Percentiles rank a stretch among this genome's conserved stretches.
phyloP scores from a whole-genome alignment of 2,888 invertebrate genomes.

The Ophonus ardosiacus region DNA sequence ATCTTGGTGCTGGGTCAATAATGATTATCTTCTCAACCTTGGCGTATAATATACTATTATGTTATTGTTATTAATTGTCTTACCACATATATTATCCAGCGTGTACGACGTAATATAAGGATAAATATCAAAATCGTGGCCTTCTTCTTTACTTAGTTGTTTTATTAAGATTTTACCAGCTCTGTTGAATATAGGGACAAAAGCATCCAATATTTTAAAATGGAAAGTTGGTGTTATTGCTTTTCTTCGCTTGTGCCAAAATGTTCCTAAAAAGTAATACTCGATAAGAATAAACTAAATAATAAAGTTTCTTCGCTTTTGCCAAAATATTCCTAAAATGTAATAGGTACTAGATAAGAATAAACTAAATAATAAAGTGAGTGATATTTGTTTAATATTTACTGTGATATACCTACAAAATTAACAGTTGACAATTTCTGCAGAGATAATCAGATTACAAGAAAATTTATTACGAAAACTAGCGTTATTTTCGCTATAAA shows the following conservation, averaged over 20 bases:
- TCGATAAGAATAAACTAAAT: neutral
- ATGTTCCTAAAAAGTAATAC: slow-evolving; percentile 72
- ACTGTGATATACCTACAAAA: too few species aligned
- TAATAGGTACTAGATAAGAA: neutral
- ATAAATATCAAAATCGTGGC: slow-evolving; percentile 67
- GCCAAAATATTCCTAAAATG: slow-evolving; percentile 80
- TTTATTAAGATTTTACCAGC: slow-evolving; percentile 24
- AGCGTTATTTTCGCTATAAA: too few species aligned
- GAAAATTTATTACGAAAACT: too few species aligned
- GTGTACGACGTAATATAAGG: slow-evolving; percentile 51
- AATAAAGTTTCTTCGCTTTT: slow-evolving; percentile 78
- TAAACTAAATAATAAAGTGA: neutral
- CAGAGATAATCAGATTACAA: neutral
- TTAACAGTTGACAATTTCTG: too few species aligned
- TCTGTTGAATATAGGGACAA: slow-evolving; percentile 82
- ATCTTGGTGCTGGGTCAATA: too few species aligned
- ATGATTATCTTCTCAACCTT: too few species aligned
- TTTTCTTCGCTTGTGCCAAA: slow-evolving; percentile 84
- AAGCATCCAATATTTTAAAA: slow-evolving; percentile 86
- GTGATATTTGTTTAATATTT: too few species aligned
- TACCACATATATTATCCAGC: slow-evolving; percentile 56
- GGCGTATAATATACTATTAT: too few species aligned
- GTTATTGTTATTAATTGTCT: neutral
- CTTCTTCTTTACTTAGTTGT: slow-evolving; percentile 25
- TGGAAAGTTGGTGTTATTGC: slow-evolving; percentile 89